Percentiles rank a stretch among this genome's conserved stretches.
Evolutionary conservation across 2,113 vertebrate species (phyloP).

Genomic region (Lota lota): DNA sequence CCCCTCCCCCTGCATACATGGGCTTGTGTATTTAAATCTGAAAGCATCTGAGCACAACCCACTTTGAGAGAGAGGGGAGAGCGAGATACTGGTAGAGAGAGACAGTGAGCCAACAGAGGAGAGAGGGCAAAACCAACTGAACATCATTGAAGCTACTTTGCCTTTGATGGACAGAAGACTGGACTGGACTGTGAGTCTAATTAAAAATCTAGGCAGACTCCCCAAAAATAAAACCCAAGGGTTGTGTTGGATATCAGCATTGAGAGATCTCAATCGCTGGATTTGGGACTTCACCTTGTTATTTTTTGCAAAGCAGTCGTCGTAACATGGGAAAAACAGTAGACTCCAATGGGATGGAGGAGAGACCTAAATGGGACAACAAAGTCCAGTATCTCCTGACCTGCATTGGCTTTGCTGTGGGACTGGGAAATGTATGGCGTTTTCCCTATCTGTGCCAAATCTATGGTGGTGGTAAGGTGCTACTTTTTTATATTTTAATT

Average conservation of each 20-base stretch:
- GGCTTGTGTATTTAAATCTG: too few relatives aligned
- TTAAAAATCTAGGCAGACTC: background rate
- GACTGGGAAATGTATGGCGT: conserved; percentile 86
- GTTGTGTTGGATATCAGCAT: background rate
- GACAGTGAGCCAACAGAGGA: background rate
- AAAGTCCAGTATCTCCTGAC: conserved; percentile 85
- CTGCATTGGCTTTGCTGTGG: conserved; percentile 83
- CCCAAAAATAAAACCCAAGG: background rate
- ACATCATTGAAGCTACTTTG: background rate
- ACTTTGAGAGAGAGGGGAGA: conserved; percentile 1
- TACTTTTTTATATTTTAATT: conserved; percentile 5
- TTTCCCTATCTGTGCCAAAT: conserved; percentile 88
- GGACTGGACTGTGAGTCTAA: background rate
- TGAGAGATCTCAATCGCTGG: conserved; percentile 17
- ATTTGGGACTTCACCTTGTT: conserved; percentile 78
- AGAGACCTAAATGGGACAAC: conserved; percentile 82
- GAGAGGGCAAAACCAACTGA: background rate
- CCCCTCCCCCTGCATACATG: too few relatives aligned
- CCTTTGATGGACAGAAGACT: background rate
- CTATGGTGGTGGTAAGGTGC: conserved; percentile 84
- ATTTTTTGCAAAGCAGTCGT: background rate
- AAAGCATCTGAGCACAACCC: too few relatives aligned
- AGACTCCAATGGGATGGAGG: conserved; percentile 18
- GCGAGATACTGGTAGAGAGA: background rate
- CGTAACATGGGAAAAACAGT: background rate